Evolutionary conservation across 2,888 invertebrate genomes (phyloP), one percentile per base, ranked within the genome.

Genomic region (Lampropteryx suffumata): DNA sequence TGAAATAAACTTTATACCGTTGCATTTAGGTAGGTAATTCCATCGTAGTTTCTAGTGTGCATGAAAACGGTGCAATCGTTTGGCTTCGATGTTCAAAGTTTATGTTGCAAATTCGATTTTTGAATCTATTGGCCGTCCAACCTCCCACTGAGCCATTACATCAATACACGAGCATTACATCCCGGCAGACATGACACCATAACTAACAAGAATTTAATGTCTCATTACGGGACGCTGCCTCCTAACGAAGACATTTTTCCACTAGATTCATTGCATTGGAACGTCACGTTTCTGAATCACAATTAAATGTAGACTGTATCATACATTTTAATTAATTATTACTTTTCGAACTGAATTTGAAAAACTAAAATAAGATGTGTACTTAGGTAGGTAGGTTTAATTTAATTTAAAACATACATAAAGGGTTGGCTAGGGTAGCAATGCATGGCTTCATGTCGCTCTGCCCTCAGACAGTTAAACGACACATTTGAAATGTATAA

Each of bases 241-340:
- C 12, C 33, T 43, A 52, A 43, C 52, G 44, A 53, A 44, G 43
- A 48, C 48, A 48, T 48, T 44, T 47, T 47, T 47, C 41, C 14
- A 33, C 27, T 7, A 39, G 39, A 53, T 53, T 48, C 34, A 48
- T 53, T 43, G 48, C 52, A 43, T 52, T 43, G 43, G 48, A 35
- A 44, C 10, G 48, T 48, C 40, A 30, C 24, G 21, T 40, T 35
- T 48, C 44, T 53, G 30, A 40, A 48, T 53, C 21, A 30, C 40
- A 40, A 53, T 48, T 48, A 48, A 44, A 48, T 40, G 42, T 27
- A 33, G 29, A 29, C 32, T 26, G 11, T 27, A 9, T 36, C 17
- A 14, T 13, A 26, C 11, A 24, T 24, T 24, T 24, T 24, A 24
- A 24, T 24, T 24, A 7, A 24, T 24, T 6, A 24, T 24, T 4